Conservation (phyloP, 2,888 invertebrate genomes). For the Idaea aversata region DNA sequence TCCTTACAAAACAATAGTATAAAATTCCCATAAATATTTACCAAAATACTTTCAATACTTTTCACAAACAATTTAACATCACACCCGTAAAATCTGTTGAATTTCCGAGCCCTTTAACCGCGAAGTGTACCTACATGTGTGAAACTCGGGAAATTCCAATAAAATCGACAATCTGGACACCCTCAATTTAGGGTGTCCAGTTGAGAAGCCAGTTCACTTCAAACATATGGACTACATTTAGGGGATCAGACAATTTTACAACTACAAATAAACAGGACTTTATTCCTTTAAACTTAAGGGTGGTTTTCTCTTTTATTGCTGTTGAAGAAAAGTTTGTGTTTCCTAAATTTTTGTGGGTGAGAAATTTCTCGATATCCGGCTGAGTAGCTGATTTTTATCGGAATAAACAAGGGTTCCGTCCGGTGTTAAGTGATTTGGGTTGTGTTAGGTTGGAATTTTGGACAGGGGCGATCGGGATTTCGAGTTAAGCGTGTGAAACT, state of each 20-base stretch:
- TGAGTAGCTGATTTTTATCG: constrained; percentile 76
- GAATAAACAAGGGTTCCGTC: constrained; percentile 63
- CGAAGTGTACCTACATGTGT: constrained; percentile 49
- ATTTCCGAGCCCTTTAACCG: constrained; percentile 23
- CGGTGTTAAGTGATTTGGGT: constrained; percentile 60
- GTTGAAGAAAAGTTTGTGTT: constrained; percentile 33
- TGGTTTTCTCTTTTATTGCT: constrained; percentile 23
- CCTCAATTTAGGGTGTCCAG: constrained; percentile 75
- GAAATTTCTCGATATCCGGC: constrained; percentile 72
- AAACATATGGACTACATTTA: constrained; percentile 73
- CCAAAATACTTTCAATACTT: neutral
- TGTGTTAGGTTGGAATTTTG: constrained; percentile 50
- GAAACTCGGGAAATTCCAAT: constrained; percentile 74
- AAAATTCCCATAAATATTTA: neutral
- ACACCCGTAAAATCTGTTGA: constrained; percentile 11
- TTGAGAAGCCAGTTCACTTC: constrained; percentile 72
- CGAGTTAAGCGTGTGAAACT: constrained; percentile 33
- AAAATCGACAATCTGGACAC: constrained; percentile 65
- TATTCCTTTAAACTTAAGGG: constrained; percentile 20
- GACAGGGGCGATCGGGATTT: constrained; percentile 42
- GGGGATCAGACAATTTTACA: constrained; percentile 36
- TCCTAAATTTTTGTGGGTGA: constrained; percentile 61
- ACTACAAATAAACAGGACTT: constrained; percentile 20
- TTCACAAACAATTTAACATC: neutral
- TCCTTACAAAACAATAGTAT: too few relatives aligned